phyloP scores from a whole-genome alignment of 2,888 invertebrate species.

The Leptopilina syphax region DNA sequence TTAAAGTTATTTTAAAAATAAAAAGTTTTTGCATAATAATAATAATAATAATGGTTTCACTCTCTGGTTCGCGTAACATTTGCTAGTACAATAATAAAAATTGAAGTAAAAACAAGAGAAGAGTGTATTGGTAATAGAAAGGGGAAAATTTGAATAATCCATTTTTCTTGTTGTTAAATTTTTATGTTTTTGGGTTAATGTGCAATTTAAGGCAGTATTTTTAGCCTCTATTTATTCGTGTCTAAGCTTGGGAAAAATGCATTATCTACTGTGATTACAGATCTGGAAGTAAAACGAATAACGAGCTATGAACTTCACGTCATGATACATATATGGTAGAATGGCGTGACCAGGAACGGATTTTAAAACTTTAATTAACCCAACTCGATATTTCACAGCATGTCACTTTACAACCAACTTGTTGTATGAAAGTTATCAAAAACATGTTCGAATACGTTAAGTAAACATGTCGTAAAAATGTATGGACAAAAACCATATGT shows the following conservation, averaged over 20 bases:
- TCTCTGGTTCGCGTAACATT: too few relatives aligned
- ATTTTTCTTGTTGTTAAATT: background rate
- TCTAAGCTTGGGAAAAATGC: slow-evolving; percentile 25
- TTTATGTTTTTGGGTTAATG: background rate
- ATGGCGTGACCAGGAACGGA: slow-evolving; percentile 27
- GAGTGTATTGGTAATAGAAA: background rate
- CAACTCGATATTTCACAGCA: slow-evolving; percentile 20
- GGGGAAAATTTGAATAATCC: background rate
- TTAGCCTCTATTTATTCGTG: slow-evolving; percentile 18
- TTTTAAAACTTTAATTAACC: slow-evolving; percentile 31
- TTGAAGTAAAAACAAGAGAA: too few relatives aligned
- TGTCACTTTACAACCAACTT: slow-evolving; percentile 17
- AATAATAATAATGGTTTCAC: too few relatives aligned
- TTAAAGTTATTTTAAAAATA: too few relatives aligned
- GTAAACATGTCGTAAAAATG: slow-evolving; percentile 20
- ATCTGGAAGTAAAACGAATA: slow-evolving; percentile 27
- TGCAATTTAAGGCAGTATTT: slow-evolving; percentile 3
- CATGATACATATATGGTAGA: slow-evolving; percentile 11
- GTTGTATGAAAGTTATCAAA: background rate
- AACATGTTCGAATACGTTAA: background rate
- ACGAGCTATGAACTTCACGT: slow-evolving; percentile 23
- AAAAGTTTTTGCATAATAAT: too few relatives aligned
- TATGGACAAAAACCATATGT: background rate
- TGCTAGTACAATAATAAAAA: too few relatives aligned
- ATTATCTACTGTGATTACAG: slow-evolving; percentile 38